Base-by-base conservation (phyloP, 1,140 invertebrate genomes). In the Achatina immaculata region DNA sequence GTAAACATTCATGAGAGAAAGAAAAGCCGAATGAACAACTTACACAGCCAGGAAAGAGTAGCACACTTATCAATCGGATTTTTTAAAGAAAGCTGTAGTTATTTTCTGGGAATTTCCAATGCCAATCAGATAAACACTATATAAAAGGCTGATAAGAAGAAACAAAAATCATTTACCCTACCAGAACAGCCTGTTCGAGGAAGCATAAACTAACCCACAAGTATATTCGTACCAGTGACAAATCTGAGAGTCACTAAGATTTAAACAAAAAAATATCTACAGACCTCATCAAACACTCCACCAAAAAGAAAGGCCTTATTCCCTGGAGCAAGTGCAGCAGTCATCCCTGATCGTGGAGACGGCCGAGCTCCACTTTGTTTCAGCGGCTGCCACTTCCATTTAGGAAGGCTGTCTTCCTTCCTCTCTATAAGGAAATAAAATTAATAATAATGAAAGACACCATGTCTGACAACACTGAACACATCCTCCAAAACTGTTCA, bases 361-460 rank as follows among this genome's bases (percentile, higher is more conserved):
- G 95, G 93, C 79, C 91, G 91, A 48, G 92, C 88, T 19, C 95
- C 95, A 71, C 93, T 92, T 68, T 95, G 92, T 90, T 96, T 96
- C 3, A 94, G 93, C 24, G 88, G 88, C 28, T 91, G 87, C 95
- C 95, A 97, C 89, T 95, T 96, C 93, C 94, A 96, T 88, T 95
- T 95, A 24, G 65, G 36, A 24, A 85, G 82, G 19, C 51, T 77
- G 34, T 81, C 48, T 31, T 83, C 88, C 87, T 68, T 81, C 83
- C 86, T 40, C 58, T 84, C 42, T 78, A n/a, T 31, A 34, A 16
- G 40, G 3, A 73, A 43, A n/a, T n/a, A n/a, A 73, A 45, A 42
- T 16, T n/a, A 6, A 28, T 65, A 34, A 65, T 6, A 24, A 4
- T 28, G 4, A 28, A 34, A 36, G 9, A 9, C 11, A 36, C 69